Conservation (phyloP, 2,888 invertebrate genomes). For the Leuctra nigra region DNA sequence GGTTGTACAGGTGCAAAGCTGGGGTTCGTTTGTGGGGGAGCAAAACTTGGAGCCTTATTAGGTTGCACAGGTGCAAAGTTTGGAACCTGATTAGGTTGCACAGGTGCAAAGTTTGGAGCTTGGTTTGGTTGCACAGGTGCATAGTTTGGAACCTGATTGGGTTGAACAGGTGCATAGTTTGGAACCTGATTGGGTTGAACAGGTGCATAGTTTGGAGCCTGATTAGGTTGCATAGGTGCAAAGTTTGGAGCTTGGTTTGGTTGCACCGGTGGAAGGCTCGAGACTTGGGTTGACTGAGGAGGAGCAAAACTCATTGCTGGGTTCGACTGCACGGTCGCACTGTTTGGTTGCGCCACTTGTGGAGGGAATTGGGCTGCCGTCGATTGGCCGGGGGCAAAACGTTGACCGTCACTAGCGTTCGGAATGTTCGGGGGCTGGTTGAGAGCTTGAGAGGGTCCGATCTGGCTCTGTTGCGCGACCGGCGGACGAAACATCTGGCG, state of each 20-base stretch:
- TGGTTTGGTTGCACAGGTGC: too few species aligned
- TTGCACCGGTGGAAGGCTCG: not conserved
- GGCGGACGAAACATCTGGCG: not conserved
- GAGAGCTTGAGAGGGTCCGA: not conserved
- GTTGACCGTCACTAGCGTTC: not conserved
- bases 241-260: not conserved
- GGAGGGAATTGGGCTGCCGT: not conserved
- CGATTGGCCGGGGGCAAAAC: not conserved
- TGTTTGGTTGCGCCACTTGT: not conserved
- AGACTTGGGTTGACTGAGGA: too few species aligned
- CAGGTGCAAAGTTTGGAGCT: too few species aligned
- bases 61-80: too few species aligned
- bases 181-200: too few species aligned
- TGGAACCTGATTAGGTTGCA: too few species aligned
- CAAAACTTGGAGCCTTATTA: too few species aligned
- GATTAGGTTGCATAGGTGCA: not conserved
- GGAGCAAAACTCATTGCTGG: too few species aligned
- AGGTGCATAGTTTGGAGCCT: not conserved
- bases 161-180: too few species aligned
- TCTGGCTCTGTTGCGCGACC: not conserved
- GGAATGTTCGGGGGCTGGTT: not conserved
- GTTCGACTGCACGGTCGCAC: not conserved
- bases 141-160: too few species aligned
- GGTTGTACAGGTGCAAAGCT: too few species aligned
- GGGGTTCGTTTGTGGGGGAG: too few species aligned